Conservation (phyloP, 1,140 invertebrate genomes). For the Meloidogyne hapla region DNA sequence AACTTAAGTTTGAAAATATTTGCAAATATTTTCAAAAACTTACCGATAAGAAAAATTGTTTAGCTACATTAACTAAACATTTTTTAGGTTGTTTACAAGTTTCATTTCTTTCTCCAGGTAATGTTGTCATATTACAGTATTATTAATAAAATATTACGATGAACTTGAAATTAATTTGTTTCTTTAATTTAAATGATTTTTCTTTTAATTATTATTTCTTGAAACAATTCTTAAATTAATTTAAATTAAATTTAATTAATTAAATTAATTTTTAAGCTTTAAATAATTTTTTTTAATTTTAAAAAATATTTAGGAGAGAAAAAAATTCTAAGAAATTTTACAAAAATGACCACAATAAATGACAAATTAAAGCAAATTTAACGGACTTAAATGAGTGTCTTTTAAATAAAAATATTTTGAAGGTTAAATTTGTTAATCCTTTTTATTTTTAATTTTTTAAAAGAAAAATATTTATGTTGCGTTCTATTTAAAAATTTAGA, state of each 20-base stretch:
- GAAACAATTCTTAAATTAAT: neutral
- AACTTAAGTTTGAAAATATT: too few relatives aligned
- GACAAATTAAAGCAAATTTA: neutral
- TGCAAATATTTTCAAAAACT: neutral
- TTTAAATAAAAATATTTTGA: neutral
- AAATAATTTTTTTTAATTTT: too few relatives aligned
- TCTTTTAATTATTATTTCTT: neutral
- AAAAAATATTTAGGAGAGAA: neutral
- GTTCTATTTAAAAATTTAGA: neutral
- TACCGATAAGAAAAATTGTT: neutral
- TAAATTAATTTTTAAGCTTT: too few relatives aligned
- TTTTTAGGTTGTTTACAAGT: neutral
- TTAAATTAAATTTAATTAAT: neutral
- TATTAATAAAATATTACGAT: neutral
- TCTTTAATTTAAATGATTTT: neutral
- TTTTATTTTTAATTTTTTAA: neutral
- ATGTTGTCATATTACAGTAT: neutral
- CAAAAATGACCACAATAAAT: neutral
- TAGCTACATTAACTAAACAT: neutral
- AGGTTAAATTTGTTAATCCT: conserved; percentile 16
- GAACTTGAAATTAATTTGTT: too few relatives aligned
- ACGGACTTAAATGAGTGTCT: neutral
- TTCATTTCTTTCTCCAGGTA: neutral
- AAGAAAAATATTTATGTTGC: neutral
- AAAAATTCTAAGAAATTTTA: neutral